Percentiles rank a stretch among this genome's conserved stretches.
These are phyloP conservation scores for Macrocentrus cingulum DNA, from an alignment of 1,140 invertebrate genomes.

Conservation along the genomic window DNA sequence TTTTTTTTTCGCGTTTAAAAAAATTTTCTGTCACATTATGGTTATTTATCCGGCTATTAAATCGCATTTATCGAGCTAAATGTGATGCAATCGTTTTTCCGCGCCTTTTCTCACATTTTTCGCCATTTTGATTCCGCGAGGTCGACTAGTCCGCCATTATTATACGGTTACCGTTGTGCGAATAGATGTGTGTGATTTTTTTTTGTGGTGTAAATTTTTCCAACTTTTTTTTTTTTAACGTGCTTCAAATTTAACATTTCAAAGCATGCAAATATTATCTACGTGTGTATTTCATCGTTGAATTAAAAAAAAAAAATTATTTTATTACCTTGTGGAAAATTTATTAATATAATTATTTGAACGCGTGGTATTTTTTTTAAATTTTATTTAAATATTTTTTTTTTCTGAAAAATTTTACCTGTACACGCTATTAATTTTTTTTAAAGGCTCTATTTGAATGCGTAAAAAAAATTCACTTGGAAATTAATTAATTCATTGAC, in stretches of 20 bases:
- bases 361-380: too few species aligned
- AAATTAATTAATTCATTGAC: conserved; percentile 21
- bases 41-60: not conserved
- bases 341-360: too few species aligned
- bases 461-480: conserved; percentile 31
- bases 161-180: conserved; percentile 32
- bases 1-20: not conserved
- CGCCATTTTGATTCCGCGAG: conserved; percentile 56
- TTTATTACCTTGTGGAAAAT: too few species aligned
- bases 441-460: not conserved
- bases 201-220: not conserved
- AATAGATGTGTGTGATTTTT: too few species aligned
- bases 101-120: conserved; percentile 41
- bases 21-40: not conserved
- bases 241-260: too few species aligned
- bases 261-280: too few species aligned
- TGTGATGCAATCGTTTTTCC: conserved; percentile 21
- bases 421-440: too few species aligned
- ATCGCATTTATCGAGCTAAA: not conserved
- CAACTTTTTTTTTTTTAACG: not conserved
- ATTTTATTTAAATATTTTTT: too few species aligned
- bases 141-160: conserved; percentile 54
- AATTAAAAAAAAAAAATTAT: too few species aligned
- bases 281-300: too few species aligned
- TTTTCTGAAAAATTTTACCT: too few species aligned